phyloP scores from a whole-genome alignment of 2,888 invertebrate species.

The Callosobruchus maculatus region DNA sequence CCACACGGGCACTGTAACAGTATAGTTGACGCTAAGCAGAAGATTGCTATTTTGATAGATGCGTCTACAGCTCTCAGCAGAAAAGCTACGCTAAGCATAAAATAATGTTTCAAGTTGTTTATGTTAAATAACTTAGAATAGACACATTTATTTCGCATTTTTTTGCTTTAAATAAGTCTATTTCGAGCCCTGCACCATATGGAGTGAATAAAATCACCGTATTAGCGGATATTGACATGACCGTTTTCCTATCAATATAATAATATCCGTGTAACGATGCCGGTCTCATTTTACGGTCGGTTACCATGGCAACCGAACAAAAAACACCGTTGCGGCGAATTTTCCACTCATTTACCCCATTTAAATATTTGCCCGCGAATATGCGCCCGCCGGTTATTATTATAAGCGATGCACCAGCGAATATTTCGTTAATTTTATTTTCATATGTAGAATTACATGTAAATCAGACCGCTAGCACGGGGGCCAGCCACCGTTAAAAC shows the following conservation, averaged over 20 bases:
- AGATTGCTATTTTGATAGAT: too few relatives aligned
- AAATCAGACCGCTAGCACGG: background rate
- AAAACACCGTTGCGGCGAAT: background rate
- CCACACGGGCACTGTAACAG: too few relatives aligned
- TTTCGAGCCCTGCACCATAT: too few relatives aligned
- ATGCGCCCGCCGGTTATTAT: background rate
- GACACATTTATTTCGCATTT: too few relatives aligned
- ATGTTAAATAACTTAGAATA: too few relatives aligned
- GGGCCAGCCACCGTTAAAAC: background rate
- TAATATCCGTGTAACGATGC: background rate
- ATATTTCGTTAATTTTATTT: background rate
- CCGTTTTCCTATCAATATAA: background rate
- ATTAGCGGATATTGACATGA: too few relatives aligned
- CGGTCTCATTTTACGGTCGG: background rate
- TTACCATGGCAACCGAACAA: background rate
- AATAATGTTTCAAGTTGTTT: too few relatives aligned
- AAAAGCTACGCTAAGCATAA: too few relatives aligned
- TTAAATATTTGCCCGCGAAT: background rate
- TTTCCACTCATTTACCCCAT: background rate
- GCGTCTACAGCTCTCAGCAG: too few relatives aligned
- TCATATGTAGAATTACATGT: background rate
- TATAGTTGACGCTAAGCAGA: too few relatives aligned
- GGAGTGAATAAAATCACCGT: too few relatives aligned
- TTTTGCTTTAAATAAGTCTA: too few relatives aligned
- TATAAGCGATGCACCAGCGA: background rate